Evolutionary conservation across 2,797 vertebrate species (phyloP).

Genomic region (Linurgus olivaceus): DNA sequence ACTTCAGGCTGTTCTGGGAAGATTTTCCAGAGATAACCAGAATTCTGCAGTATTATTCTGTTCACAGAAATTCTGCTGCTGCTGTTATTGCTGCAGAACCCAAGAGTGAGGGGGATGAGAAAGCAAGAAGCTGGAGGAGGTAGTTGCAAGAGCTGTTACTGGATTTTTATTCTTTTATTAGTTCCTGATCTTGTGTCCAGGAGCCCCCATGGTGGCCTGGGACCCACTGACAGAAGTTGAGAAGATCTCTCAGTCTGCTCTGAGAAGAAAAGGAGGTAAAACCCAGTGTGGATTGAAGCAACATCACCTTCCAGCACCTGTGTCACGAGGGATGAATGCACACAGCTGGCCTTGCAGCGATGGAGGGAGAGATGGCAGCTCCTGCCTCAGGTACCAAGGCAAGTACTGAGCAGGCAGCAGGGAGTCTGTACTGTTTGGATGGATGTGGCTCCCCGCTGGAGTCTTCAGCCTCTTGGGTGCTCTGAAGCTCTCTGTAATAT

Average conservation of each 20-base stretch:
- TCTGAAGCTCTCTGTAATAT: neutral
- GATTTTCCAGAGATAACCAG: neutral
- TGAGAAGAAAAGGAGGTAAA: neutral
- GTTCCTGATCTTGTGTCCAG: neutral
- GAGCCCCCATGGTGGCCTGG: neutral
- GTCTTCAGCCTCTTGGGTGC: neutral
- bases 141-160: neutral
- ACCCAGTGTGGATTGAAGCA: rapidly evolving
- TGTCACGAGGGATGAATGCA: neutral
- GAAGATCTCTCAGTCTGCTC: neutral
- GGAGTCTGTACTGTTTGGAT: neutral
- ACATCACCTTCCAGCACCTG: neutral
- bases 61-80: neutral
- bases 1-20: neutral
- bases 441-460: neutral
- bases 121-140: neutral
- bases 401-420: neutral
- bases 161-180: neutral
- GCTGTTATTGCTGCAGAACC: neutral
- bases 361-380: neutral
- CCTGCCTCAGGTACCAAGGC: neutral
- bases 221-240: neutral
- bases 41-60: neutral
- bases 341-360: neutral
- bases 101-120: neutral